phyloP scores from a whole-genome alignment of 2,797 vertebrate genomes.

The Coracias cyanogaster region DNA sequence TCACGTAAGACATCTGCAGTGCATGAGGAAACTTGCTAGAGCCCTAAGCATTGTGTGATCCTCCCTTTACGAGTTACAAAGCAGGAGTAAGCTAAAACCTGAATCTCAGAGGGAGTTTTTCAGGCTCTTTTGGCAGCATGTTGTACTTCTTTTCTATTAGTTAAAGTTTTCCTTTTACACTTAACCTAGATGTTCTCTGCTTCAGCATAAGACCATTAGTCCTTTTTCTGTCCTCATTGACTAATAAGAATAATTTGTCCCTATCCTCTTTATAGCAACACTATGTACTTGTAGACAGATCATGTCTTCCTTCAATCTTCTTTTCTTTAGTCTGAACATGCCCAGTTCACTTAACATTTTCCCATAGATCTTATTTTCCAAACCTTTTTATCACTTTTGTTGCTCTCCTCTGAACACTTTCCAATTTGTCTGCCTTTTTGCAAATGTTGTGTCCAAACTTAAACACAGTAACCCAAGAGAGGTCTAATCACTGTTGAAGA shows the following conservation, averaged over 20 bases:
- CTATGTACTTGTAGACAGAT: constrained; percentile 11
- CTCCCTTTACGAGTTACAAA: not conserved
- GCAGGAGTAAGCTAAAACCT: not conserved
- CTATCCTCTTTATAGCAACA: constrained; percentile 11
- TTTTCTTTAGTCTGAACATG: constrained; percentile 46
- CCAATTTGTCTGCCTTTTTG: constrained; percentile 41
- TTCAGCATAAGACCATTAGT: constrained; percentile 28
- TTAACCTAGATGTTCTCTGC: constrained; percentile 22
- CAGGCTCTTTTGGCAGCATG: not conserved
- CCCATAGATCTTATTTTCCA: constrained; percentile 45
- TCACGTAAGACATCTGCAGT: constrained; percentile 1
- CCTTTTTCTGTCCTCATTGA: constrained; percentile 46
- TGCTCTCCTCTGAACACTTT: constrained; percentile 25
- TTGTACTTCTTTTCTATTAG: constrained; percentile 5
- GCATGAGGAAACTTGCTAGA: not conserved
- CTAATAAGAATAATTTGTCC: constrained; percentile 66
- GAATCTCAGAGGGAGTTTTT: constrained; percentile 27
- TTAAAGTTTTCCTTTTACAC: constrained; percentile 21
- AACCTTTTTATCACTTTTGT: constrained; percentile 29
- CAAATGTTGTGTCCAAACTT: not conserved
- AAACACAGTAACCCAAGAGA: constrained; percentile 16
- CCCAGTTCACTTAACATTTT: constrained; percentile 50
- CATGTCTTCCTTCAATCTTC: constrained; percentile 30
- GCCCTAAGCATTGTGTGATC: not conserved
- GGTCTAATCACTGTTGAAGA: constrained; percentile 12